Evolutionary conservation across 2,888 invertebrate genomes (phyloP), one percentile per base, ranked within the genome.

Genomic region (Graphium colonna): DNA sequence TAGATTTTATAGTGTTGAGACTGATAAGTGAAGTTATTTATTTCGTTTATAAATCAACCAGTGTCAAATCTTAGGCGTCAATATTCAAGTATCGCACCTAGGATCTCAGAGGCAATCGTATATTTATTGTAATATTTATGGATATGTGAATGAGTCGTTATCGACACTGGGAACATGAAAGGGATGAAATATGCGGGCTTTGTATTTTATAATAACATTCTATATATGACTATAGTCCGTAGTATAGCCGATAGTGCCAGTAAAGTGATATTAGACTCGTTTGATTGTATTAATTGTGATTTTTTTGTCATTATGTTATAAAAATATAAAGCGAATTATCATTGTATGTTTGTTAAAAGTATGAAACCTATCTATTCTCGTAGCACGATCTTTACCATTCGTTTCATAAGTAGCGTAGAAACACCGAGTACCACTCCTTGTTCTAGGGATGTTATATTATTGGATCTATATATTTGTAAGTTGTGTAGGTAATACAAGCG

Each of bases 1-100:
- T 88, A 88, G 78, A 80, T 77, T 81, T 83, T 79, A 83, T 83
- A 82, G 83, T 81, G 69, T 82, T 84, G 82, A 87, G 88, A 89
- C 88, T 89, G 88, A 89, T 87, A 85, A 75, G 72, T 84, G 82
- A 87, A 79, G 82, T 85, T 85, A 86, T 86, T 86, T 87, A 85
- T 87, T 87, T 82, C 68, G 75, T 86, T 82, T 79, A 69, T 82
- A 81, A 82, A 83, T 80, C 81, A 79, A 82, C 79, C 84, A 80
- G 84, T 85, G 83, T 85, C 85, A 86, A 85, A 84, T 79, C 71
- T 79, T 77, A 79, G 77, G 75, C 75, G 73, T 47, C 36, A 36
- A 31, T 47, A 42, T 52, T 46, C 48, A 45, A 31, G 21, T 49
- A 15, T 53, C 69, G 72, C 74, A 70, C 72, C 67, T 79, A 77